Evolutionary conservation across 1,140 invertebrate genomes (phyloP).

Genomic region (Thalassaphorura encarpata): DNA sequence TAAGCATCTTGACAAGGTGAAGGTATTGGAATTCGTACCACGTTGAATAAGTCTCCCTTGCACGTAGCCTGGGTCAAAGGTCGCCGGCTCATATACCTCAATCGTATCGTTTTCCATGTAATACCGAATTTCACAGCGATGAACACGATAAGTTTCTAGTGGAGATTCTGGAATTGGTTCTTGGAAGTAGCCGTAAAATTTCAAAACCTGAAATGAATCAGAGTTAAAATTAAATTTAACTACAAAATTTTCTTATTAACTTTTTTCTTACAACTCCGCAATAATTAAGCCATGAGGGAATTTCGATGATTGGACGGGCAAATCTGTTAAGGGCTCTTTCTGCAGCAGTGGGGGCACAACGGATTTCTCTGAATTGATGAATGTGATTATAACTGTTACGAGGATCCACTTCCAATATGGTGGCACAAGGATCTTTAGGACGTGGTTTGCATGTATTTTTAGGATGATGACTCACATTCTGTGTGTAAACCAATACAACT

Average conservation of each 20-base stretch:
- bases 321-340: no score
- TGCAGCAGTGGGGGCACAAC: no score
- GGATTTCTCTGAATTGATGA: no score
- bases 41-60: slow-evolving; percentile 50
- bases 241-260: neutral
- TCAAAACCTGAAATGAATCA: slow-evolving; percentile 55
- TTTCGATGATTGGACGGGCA: no score
- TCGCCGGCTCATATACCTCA: slow-evolving; percentile 64
- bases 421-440: no score
- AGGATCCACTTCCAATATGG: no score
- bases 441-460: no score
- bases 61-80: slow-evolving; percentile 59
- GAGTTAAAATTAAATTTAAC: neutral
- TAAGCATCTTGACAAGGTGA: slow-evolving; percentile 55
- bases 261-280: slow-evolving; percentile 59
- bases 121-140: slow-evolving; percentile 73
- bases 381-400: no score
- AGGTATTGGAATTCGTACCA: slow-evolving; percentile 62
- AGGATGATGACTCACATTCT: no score
- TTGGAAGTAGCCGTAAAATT: slow-evolving; percentile 77
- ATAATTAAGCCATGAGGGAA: slow-evolving; percentile 73
- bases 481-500: no score
- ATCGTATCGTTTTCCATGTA: slow-evolving; percentile 91
- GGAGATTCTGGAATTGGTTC: slow-evolving; percentile 46
- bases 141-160: slow-evolving; percentile 54